Evolutionary conservation across 2,797 vertebrate species (phyloP).

Genomic region (Rhinichthys osculus): DNA sequence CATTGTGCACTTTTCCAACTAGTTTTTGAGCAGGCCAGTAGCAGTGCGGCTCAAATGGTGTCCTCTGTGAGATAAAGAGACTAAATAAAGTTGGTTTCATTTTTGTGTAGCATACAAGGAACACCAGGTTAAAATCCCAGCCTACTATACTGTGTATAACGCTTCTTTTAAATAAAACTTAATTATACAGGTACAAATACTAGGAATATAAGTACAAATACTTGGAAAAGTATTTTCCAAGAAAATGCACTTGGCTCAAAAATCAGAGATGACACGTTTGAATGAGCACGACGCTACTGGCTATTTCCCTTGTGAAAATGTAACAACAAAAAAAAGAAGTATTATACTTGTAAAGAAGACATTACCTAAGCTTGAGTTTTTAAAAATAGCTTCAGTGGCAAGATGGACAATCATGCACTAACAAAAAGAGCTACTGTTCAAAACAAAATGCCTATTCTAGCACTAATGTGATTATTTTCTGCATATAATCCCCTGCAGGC

Average conservation of each 20-base stretch:
- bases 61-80: not conserved
- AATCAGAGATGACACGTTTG: not conserved
- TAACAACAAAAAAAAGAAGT: not conserved
- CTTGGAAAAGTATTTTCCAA: not conserved
- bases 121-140: not conserved
- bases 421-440: not conserved
- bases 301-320: not conserved
- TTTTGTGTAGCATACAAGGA: not conserved
- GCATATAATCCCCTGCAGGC: conserved; percentile 3
- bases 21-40: not conserved
- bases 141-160: not conserved
- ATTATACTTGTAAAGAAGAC: conserved; percentile 7
- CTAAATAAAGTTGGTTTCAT: not conserved
- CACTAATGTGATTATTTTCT: conserved; percentile 33
- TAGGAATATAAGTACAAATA: not conserved
- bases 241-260: not conserved
- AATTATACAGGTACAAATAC: not conserved
- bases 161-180: not conserved
- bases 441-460: conserved; percentile 33
- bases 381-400: conserved; percentile 17
- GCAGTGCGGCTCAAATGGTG: not conserved
- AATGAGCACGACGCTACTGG: not conserved
- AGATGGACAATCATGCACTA: not conserved
- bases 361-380: conserved; percentile 14
- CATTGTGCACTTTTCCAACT: not conserved